A percentile compares a stretch with the other conserved stretches of the same genome.
Conservation (phyloP, 2,113 vertebrate species). For the Pangasianodon gigas region DNA sequence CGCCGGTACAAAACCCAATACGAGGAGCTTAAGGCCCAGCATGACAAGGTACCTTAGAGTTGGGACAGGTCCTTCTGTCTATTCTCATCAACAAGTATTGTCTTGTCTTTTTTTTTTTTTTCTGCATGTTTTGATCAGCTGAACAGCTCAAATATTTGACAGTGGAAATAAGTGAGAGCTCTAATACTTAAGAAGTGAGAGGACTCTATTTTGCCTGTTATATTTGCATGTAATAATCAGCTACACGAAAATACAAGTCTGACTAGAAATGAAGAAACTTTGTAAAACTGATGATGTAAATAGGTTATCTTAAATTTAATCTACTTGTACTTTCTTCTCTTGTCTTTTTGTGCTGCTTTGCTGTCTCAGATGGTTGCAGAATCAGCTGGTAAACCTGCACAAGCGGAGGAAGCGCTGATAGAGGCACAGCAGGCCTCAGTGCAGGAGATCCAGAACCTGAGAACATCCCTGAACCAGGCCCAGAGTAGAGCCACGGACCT, state of each 20-base stretch:
- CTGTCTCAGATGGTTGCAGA: conserved; percentile 79
- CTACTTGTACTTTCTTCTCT: conserved; percentile 81
- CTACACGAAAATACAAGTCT: background rate
- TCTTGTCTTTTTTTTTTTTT: background rate
- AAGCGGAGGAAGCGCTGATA: conserved; percentile 81
- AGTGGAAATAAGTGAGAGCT: background rate
- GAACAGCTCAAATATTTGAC: background rate
- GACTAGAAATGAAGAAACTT: background rate
- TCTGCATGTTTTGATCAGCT: background rate
- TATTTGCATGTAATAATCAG: background rate
- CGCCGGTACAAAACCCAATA: conserved; percentile 95
- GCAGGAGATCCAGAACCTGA: conserved; percentile 86
- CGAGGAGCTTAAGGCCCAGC: conserved; percentile 90
- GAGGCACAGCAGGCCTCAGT: conserved; percentile 81
- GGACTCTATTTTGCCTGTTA: background rate
- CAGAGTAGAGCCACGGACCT: conserved; percentile 77
- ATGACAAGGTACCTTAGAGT: conserved; percentile 84
- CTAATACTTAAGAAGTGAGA: background rate
- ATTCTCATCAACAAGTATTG: conserved; percentile 56
- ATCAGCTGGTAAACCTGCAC: conserved; percentile 76
- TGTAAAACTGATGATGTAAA: background rate
- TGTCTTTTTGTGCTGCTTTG: background rate
- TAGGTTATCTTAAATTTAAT: background rate
- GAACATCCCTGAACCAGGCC: conserved; percentile 77
- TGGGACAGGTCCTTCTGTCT: background rate